phyloP scores from a whole-genome alignment of 2,113 vertebrate genomes.

The Cettia cetti region DNA sequence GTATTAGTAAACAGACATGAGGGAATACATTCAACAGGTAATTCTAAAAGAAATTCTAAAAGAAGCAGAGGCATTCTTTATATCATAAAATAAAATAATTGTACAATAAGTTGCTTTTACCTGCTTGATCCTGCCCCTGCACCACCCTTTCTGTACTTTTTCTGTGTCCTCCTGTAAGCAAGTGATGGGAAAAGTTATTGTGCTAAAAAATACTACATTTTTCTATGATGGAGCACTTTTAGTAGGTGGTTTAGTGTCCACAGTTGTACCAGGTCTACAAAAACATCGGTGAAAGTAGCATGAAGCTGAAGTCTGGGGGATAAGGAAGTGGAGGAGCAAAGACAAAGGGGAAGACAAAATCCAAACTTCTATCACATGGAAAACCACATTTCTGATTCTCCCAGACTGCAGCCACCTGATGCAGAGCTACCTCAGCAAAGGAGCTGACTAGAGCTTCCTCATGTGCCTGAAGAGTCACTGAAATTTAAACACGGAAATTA shows the following conservation, averaged over 20 bases:
- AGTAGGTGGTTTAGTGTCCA: neutral
- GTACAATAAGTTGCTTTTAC: neutral
- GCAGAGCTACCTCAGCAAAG: neutral
- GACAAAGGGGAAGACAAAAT: neutral
- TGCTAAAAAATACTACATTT: neutral
- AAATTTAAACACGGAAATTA: neutral
- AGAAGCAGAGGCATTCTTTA: neutral
- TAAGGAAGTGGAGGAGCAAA: neutral
- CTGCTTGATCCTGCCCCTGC: neutral
- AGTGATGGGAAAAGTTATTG: neutral
- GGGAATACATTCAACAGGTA: neutral
- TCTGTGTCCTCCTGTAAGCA: neutral
- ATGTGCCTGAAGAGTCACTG: neutral
- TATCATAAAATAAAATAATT: neutral
- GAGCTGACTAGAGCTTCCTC: neutral
- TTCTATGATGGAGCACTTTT: accelerated
- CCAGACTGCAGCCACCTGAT: neutral
- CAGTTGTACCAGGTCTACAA: neutral
- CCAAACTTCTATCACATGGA: neutral
- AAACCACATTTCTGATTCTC: neutral
- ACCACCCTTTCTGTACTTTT: neutral
- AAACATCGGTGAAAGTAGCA: neutral
- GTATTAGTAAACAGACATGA: neutral
- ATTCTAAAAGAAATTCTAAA: neutral
- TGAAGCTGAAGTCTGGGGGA: neutral